phyloP scores from a whole-genome alignment of 2,888 invertebrate genomes.

The Argyresthia goedartella region DNA sequence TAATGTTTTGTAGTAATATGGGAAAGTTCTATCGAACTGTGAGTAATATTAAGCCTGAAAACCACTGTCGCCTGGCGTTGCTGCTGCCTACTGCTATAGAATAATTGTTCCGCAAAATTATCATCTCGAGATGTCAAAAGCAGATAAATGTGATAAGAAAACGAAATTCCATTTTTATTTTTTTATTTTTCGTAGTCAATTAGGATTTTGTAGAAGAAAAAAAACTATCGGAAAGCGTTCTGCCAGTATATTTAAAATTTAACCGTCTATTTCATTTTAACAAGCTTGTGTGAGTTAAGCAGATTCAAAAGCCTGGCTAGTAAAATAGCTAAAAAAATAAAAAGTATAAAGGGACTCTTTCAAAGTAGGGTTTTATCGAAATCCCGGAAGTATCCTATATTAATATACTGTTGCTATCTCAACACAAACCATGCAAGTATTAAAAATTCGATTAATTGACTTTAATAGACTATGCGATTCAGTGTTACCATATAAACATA shows the following conservation, averaged over 20 bases:
- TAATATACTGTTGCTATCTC: background rate
- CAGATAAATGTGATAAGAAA: conserved; percentile 49
- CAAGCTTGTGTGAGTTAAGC: conserved; percentile 13
- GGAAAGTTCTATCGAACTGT: background rate
- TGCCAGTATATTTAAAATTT: background rate
- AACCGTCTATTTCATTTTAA: conserved; percentile 5
- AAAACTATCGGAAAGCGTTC: background rate
- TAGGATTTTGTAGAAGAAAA: background rate
- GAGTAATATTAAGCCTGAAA: background rate
- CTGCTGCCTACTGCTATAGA: background rate
- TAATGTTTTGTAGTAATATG: background rate
- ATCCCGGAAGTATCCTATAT: background rate
- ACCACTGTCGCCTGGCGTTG: background rate
- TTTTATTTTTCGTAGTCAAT: background rate
- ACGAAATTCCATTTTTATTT: conserved; percentile 52
- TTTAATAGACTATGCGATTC: too few relatives aligned
- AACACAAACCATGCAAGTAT: background rate
- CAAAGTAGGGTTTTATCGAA: background rate
- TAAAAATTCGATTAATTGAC: background rate
- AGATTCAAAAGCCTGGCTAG: conserved; percentile 10
- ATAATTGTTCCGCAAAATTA: background rate
- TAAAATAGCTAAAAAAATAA: too few relatives aligned
- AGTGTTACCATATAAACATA: too few relatives aligned
- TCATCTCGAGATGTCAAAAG: conserved; percentile 16
- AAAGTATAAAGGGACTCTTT: conserved; percentile 22